phyloP scores from a whole-genome alignment of 2,113 vertebrate genomes.

The Nesoenas mayeri region DNA sequence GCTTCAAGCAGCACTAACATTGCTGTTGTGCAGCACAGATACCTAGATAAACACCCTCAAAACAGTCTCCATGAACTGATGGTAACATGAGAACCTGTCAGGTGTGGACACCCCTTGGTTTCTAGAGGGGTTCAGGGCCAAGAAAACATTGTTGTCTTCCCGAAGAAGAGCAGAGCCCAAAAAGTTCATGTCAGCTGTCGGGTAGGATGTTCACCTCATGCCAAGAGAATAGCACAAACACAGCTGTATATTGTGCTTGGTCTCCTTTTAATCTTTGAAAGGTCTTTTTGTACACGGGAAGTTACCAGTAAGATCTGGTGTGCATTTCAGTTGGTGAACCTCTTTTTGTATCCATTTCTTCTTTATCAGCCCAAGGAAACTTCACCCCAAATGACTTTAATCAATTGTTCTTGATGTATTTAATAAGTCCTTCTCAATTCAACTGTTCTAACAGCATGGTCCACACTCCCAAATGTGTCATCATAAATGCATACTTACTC shows the following conservation, averaged over 20 bases:
- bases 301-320: not conserved
- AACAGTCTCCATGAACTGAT: not conserved
- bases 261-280: not conserved
- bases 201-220: not conserved
- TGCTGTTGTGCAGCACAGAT: not conserved
- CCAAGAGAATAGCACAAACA: not conserved
- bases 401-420: not conserved
- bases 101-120: not conserved
- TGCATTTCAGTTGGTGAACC: not conserved
- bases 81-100: not conserved
- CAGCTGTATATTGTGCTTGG: not conserved
- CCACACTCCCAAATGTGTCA: not conserved
- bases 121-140: not conserved
- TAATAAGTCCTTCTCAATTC: not conserved
- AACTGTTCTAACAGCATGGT: not conserved
- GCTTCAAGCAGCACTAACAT: fast-evolving
- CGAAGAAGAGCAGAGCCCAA: not conserved
- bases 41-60: not conserved
- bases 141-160: not conserved
- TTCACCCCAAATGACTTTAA: not conserved
- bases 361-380: not conserved
- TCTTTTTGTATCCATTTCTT: not conserved
- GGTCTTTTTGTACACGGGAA: not conserved
- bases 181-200: not conserved
- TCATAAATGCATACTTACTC: not conserved